These are phyloP conservation scores for Nixonia krombeini DNA, from an alignment of 1,140 invertebrate species.

Conservation along the genomic window DNA sequence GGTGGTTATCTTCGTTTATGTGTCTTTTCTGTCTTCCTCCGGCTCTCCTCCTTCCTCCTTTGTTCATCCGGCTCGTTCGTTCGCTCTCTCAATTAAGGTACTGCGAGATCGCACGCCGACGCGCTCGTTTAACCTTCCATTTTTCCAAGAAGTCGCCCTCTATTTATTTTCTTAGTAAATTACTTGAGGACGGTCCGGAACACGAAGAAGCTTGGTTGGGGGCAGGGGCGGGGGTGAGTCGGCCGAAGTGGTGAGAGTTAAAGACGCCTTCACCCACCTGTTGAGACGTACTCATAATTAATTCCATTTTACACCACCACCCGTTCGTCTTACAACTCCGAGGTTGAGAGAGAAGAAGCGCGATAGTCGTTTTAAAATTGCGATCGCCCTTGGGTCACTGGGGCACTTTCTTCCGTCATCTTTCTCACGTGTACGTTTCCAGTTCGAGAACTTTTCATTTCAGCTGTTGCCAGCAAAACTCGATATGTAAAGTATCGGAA, in stretches of 20 bases:
- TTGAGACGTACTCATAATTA: slow-evolving; percentile 70
- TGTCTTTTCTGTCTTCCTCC: slow-evolving; percentile 1
- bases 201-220: slow-evolving; percentile 47
- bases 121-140: slow-evolving; percentile 59
- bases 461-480: too few relatives aligned
- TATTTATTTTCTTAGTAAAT: slow-evolving; percentile 70
- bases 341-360: slow-evolving; percentile 41
- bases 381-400: slow-evolving; percentile 27
- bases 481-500: too few relatives aligned
- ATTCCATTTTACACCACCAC: slow-evolving; percentile 69
- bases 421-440: slow-evolving; percentile 6
- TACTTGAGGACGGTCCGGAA: slow-evolving; percentile 62
- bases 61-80: slow-evolving; percentile 14
- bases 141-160: slow-evolving; percentile 56
- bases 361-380: slow-evolving; percentile 36
- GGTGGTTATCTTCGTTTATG: slow-evolving; percentile 1
- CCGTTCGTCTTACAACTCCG: slow-evolving; percentile 42
- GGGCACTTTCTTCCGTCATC: slow-evolving; percentile 5
- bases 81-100: slow-evolving; percentile 56
- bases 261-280: slow-evolving; percentile 70
- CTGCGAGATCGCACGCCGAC: slow-evolving; percentile 53
- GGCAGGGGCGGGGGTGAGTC: slow-evolving; percentile 37
- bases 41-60: not conserved
- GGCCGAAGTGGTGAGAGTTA: slow-evolving; percentile 55
- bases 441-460: too few relatives aligned